Base-by-base conservation (phyloP, 2,888 invertebrate genomes). In the Mythimna loreyi region DNA sequence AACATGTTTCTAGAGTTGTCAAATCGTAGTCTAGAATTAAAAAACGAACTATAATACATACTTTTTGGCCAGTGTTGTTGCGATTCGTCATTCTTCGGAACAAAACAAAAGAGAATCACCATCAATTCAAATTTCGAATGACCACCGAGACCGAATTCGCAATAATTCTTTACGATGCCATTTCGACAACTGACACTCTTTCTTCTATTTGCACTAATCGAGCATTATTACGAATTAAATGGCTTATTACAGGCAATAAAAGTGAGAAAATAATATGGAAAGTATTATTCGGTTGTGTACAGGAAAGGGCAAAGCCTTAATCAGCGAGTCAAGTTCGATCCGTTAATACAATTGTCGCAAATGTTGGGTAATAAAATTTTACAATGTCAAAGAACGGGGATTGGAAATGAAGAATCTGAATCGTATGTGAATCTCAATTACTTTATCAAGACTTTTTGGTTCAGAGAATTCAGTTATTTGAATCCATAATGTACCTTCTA, bases 311-410 rank as follows among this genome's bases (percentile, higher is more conserved):
- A 84, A 74, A 74, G 73, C 85, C 83, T 86, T 86, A 86, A 84
- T 78, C 76, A 88, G 87, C 81, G 86, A 90, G 36, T 85, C 84
- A 87, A 85, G 86, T 85, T 80, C 77, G 76, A 70, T 82, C 85
- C 84, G 82, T 85, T 86, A 82, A 85, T 83, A 82, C 87, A 89
- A 93, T 90, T 90, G 90, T 90, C 85, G 86, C 87, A 92, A 94
- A 93, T 93, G 89, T 82, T 75, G 86, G 91, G 92, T 92, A 87
- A 92, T 94, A 94, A 94, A 93, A 92, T 88, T 94, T 93, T 92
- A 94, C 91, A 91, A 88, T 90, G 79, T 75, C 49, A 61, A 85
- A 72, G 67, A 75, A 81, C 72, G 57, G 78, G 75, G 68, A 60
- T 67, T 28, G 40, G 57, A 45, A n/a, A 21, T 77, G 50, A 0